phyloP scores from a whole-genome alignment of 2,113 vertebrate species.

The Mesocricetus auratus region DNA sequence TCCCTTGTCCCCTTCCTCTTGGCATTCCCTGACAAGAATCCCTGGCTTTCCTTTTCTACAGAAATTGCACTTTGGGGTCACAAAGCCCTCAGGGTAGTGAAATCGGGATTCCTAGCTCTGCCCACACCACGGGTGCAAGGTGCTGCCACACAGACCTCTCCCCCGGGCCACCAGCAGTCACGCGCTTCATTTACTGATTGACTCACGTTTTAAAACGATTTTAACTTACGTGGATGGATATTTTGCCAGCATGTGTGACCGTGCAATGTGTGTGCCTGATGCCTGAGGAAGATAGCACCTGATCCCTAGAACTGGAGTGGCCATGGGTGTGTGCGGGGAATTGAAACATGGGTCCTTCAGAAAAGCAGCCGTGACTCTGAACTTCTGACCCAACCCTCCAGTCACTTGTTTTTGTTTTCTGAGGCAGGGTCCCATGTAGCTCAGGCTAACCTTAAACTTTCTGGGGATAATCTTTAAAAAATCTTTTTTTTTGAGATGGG shows the following conservation, averaged over 20 bases:
- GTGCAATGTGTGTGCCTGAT: not conserved
- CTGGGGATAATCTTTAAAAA: not conserved
- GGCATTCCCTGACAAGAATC: not conserved
- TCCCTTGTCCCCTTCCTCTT: not conserved
- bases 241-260: not conserved
- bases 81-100: not conserved
- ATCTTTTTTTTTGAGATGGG: not conserved
- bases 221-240: not conserved
- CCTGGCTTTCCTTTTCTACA: not conserved
- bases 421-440: not conserved
- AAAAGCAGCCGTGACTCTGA: not conserved
- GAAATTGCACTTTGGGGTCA: not conserved
- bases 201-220: not conserved
- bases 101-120: not conserved
- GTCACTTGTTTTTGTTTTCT: not conserved
- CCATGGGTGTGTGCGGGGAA: not conserved
- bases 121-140: not conserved
- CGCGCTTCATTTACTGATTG: too few relatives aligned
- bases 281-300: not conserved
- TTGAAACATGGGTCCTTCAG: too few relatives aligned
- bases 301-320: not conserved
- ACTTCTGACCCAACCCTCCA: not conserved
- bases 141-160: not conserved
- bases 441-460: not conserved
- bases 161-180: not conserved